Base-by-base conservation (phyloP, 1,140 invertebrate species). In the Monochamus saltuarius region DNA sequence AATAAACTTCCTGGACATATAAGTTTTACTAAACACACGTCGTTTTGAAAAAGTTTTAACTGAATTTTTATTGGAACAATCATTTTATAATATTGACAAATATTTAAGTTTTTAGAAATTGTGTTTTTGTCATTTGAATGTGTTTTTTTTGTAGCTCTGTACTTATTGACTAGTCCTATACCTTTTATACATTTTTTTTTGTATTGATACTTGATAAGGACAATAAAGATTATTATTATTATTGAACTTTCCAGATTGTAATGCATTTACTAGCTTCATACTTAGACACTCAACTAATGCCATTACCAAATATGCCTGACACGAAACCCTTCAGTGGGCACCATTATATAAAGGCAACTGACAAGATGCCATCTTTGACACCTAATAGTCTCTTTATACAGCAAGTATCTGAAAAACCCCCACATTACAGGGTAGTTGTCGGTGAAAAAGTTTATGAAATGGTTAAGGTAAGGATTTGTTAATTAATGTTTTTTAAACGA, bases 191-290 rank as follows among this genome's bases (percentile, higher is more conserved):
- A n/a, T n/a, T n/a, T n/a, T n/a, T n/a, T n/a, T n/a, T n/a, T n/a
- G n/a, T n/a, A n/a, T n/a, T n/a, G n/a, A n/a, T n/a, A n/a, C n/a
- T n/a, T n/a, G n/a, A n/a, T n/a, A n/a, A n/a, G n/a, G n/a, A n/a
- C n/a, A n/a, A n/a, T n/a, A n/a, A n/a, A n/a, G 6, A 42, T 42
- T 42, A 42, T 42, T 42, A 42, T 42, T 42, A 42, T 42, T 42
- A 2, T n/a, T 42, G 16, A 3, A 42, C 47, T 14, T 79, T 81
- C 47, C 72, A 92, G 88, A 84, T 93, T 65, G 78, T 92, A n/a
- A 89, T 93, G 83, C 90, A 93, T 77, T 72, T 92, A 40, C 82
- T 92, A 40, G 88, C 88, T 47, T 86, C 87, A 3, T 94, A 94
- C 70, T 79, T 94, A 78, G 91, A 94, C 70, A 87, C 87, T 2